Conservation (phyloP, 2,888 invertebrate genomes). For the Oxyteleia sp. region DNA sequence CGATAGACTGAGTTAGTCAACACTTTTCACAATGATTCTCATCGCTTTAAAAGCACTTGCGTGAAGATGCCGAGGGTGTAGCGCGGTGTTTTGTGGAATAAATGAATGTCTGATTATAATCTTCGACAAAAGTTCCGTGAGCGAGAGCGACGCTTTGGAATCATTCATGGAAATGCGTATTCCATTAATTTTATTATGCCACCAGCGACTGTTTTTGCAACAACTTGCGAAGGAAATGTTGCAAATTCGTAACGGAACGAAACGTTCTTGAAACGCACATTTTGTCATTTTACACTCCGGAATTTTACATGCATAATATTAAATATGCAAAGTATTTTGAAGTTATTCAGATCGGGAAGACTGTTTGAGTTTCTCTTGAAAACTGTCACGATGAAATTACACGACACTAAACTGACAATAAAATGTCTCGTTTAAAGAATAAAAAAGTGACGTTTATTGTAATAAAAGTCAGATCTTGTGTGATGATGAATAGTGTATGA, state of each 20-base stretch:
- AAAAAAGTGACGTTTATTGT: no score
- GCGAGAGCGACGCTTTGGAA: constrained; percentile 33
- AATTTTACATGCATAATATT: constrained; percentile 34
- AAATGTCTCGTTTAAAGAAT: no score
- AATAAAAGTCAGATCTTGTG: no score
- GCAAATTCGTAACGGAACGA: constrained; percentile 39
- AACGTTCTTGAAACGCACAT: constrained; percentile 49
- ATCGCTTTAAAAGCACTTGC: constrained; percentile 78
- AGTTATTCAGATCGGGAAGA: constrained; percentile 16
- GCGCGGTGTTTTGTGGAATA: constrained; percentile 60
- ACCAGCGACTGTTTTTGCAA: constrained; percentile 37
- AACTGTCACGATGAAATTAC: background rate
- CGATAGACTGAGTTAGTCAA: constrained; percentile 46
- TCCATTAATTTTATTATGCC: constrained; percentile 53
- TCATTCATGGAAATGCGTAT: constrained; percentile 60
- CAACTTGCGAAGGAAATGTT: constrained; percentile 25
- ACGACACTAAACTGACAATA: background rate
- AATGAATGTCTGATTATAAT: constrained; percentile 74
- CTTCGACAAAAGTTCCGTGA: constrained; percentile 71
- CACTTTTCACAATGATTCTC: constrained; percentile 74
- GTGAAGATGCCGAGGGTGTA: constrained; percentile 51
- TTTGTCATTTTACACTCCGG: constrained; percentile 41
- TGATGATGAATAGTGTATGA: no score
- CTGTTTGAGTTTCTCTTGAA: background rate
- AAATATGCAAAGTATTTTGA: constrained; percentile 19